phyloP scores from a whole-genome alignment of 2,888 invertebrate species.

The Pachymerium ferrugineum region DNA sequence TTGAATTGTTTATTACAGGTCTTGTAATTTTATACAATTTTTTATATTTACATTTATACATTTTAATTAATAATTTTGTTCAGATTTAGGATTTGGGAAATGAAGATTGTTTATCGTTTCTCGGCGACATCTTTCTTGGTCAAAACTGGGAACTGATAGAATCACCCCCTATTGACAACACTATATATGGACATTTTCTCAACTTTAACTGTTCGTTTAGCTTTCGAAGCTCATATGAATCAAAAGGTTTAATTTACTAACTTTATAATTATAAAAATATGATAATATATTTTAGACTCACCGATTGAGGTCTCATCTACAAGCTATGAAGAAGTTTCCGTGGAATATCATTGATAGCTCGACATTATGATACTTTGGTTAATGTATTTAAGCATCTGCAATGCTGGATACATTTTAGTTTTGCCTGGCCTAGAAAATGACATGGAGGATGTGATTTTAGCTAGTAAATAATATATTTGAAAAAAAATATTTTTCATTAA shows the following conservation, averaged over 20 bases:
- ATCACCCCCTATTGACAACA: slow-evolving; percentile 48
- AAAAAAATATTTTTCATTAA: not conserved
- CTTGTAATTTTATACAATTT: not conserved
- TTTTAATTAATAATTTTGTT: slow-evolving; percentile 20
- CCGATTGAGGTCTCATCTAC: slow-evolving; percentile 47
- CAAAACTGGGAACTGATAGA: slow-evolving; percentile 47
- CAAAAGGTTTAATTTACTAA: slow-evolving; percentile 52
- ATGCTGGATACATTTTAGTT: slow-evolving; percentile 60
- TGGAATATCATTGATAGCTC: slow-evolving; percentile 62
- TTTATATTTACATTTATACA: not conserved
- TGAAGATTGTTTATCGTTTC: slow-evolving; percentile 58
- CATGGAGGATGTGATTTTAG: slow-evolving; percentile 43
- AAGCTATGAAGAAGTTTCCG: slow-evolving; percentile 58
- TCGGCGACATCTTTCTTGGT: slow-evolving; percentile 68
- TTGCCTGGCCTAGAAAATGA: slow-evolving; percentile 42
- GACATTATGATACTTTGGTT: slow-evolving; percentile 59
- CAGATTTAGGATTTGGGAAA: not conserved
- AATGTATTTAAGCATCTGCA: slow-evolving; percentile 67
- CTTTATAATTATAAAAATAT: slow-evolving; percentile 24
- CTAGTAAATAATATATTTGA: slow-evolving; percentile 40
- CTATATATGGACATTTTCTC: slow-evolving; percentile 60
- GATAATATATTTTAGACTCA: not conserved
- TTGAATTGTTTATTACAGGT: slow-evolving; percentile 21
- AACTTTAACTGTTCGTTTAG: slow-evolving; percentile 64
- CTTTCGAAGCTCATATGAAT: slow-evolving; percentile 62